Evolutionary conservation across 2,797 vertebrate genomes (phyloP), one percentile per base, ranked within the genome.

Genomic region (Acanthiza pusilla): DNA sequence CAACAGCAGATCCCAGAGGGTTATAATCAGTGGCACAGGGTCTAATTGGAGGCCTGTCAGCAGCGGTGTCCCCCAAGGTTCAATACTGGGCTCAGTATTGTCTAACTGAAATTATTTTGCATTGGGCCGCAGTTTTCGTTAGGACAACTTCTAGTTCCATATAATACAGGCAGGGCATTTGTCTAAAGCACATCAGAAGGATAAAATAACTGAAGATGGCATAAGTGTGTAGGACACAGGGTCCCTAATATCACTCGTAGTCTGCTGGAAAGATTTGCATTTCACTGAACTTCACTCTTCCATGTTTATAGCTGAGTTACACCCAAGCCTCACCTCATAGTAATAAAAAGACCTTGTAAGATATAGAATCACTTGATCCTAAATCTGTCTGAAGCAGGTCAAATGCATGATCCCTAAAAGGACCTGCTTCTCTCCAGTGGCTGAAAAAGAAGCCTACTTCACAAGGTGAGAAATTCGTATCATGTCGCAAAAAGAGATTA

Each of bases 401-500:
- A 94, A 79, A 80, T 16, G 8, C 74, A 67, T 23, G 30, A 77
- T 38, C 11, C 19, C 12, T 60, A 38, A 91, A 85, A 55, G 7
- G 9, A 58, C 4, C 7, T 27, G 2, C 68, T 83, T 26, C 43
- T 63, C 36, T 42, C 45, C 18, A 21, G 19, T 60, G 50, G 7
- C n/a, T 47, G 22, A 36, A 73, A 75, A 60, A 10, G 26, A 78
- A 82, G 16, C 11, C 3, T 12, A 4, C 2, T 50, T 94, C 22
- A 74, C 29, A 62, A 50, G 13, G 8, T 34, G 7, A 55, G 17
- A 88, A 60, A 75, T 38, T 54, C 45, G 3, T 15, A 66, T 21
- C 0, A 1, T 1, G 0, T n/a, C 16, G 10, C 0, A 4, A 66
- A 73, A 81, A 78, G 14, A 53, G 21, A n/a, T 48, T 19, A 61